Conservation (phyloP, 1,140 invertebrate genomes). For the Globodera rostochiensis region DNA sequence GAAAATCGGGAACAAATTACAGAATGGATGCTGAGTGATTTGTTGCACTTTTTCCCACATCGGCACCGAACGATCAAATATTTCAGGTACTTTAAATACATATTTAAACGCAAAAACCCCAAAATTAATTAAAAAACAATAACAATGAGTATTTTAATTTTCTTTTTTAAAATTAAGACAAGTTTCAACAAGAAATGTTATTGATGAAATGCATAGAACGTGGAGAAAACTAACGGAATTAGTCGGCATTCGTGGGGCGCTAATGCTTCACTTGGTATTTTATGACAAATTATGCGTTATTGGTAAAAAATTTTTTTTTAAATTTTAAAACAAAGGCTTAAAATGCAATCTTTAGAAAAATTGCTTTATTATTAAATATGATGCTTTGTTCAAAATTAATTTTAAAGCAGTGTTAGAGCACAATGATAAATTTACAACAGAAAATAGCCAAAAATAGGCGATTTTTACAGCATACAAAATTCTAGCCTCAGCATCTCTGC, state of each 20-base stretch:
- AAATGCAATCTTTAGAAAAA: not conserved
- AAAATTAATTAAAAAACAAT: too few relatives aligned
- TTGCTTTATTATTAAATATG: too few relatives aligned
- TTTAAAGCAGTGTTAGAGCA: too few relatives aligned
- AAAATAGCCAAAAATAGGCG: too few relatives aligned
- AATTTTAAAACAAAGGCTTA: not conserved
- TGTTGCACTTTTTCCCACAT: not conserved
- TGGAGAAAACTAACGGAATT: not conserved
- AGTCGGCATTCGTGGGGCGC: not conserved
- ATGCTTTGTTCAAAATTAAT: not conserved
- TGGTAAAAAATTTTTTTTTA: not conserved
- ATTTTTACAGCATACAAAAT: too few relatives aligned
- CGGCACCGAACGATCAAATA: not conserved
- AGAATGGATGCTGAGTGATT: not conserved
- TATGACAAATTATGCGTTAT: not conserved
- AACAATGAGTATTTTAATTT: not conserved
- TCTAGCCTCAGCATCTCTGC: too few relatives aligned
- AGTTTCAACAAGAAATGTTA: not conserved
- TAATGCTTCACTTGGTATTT: not conserved
- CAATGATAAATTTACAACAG: too few relatives aligned
- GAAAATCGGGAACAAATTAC: not conserved
- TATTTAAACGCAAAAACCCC: too few relatives aligned
- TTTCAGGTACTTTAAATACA: not conserved
- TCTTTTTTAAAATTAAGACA: not conserved
- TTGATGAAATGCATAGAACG: not conserved